These are phyloP conservation scores for Apoda limacodes DNA, from an alignment of 2,888 invertebrate genomes.

Conservation along the genomic window DNA sequence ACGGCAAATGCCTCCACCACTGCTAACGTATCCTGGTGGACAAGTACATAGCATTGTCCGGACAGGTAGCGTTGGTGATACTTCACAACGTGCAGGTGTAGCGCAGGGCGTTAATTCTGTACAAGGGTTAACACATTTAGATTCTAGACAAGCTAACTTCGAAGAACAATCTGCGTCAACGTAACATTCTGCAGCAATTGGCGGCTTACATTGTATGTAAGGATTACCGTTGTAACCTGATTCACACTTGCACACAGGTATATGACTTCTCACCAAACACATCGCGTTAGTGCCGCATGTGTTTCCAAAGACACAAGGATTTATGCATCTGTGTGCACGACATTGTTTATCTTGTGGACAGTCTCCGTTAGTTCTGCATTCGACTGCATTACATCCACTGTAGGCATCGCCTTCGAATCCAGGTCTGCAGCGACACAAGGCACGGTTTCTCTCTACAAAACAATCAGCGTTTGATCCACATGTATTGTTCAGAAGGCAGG, in stretches of 20 bases:
- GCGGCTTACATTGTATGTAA: constrained; percentile 82
- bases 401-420: constrained; percentile 86
- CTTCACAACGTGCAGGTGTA: constrained; percentile 83
- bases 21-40: constrained; percentile 88
- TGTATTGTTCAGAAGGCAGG: constrained; percentile 82
- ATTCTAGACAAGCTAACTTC: constrained; percentile 82
- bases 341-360: constrained; percentile 89
- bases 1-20: constrained; percentile 85
- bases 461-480: constrained; percentile 89
- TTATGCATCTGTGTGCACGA: constrained; percentile 85
- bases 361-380: constrained; percentile 88
- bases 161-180: constrained; percentile 86
- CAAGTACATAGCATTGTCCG: constrained; percentile 92
- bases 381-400: constrained; percentile 80
- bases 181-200: constrained; percentile 80
- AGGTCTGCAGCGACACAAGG: constrained; percentile 83
- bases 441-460: constrained; percentile 76
- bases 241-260: constrained; percentile 88
- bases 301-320: constrained; percentile 83
- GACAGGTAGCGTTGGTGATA: constrained; percentile 83
- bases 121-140: constrained; percentile 88
- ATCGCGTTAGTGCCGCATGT: constrained; percentile 82
- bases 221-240: constrained; percentile 82
- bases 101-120: constrained; percentile 81
- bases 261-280: constrained; percentile 84